Base-by-base conservation (phyloP, 1,140 invertebrate genomes). In the Philopotamus ludificatus region DNA sequence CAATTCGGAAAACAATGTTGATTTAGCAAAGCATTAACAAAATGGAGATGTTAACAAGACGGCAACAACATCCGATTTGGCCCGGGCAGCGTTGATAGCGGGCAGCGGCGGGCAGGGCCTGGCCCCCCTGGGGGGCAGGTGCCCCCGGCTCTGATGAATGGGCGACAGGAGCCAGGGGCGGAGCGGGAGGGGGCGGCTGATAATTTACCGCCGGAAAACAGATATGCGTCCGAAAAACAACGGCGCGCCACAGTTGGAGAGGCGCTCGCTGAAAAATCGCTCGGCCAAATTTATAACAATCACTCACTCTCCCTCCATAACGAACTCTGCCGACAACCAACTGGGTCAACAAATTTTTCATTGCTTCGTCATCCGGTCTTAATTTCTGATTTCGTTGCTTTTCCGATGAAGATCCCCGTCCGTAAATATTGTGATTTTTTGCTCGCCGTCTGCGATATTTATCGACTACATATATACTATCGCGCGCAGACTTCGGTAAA, bases 181-280 rank as follows among this genome's bases (percentile, higher is more conserved):
- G 34, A 8, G 8, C 34, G 23, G 47, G 45, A 59, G 65, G 49
- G 39, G 53, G 47, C 57, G 47, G 53, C 65, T 47, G 58, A 49
- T 67, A 67, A 67, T 62, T 67, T 67, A 67, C 58, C 44, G 65
- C 65, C 59, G 25, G 65, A 34, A 57, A 62, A 67, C 42, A 67
- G 65, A 67, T 60, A 66, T 59, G 54, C 57, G 16, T 25, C 47
- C 26, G 55, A 66, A 59, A 64, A 66, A 66, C 49, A 66, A 51
- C 21, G 41, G 25, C 44, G 44, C 44, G 10, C 28, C 28, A 34
- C 28, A 34, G 10, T 47, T 47, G 18, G 8, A 20, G 44, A 47
- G 44, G 18, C 44, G 28, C 28, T 34, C 28, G 44, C 44, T 47
- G 44, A 47, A 47, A 47, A 47, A 61, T 53, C 23, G 18, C 23